These are phyloP conservation scores for Lepus oiostolus DNA, from an alignment of 2,797 vertebrate species.

Conservation along the genomic window DNA sequence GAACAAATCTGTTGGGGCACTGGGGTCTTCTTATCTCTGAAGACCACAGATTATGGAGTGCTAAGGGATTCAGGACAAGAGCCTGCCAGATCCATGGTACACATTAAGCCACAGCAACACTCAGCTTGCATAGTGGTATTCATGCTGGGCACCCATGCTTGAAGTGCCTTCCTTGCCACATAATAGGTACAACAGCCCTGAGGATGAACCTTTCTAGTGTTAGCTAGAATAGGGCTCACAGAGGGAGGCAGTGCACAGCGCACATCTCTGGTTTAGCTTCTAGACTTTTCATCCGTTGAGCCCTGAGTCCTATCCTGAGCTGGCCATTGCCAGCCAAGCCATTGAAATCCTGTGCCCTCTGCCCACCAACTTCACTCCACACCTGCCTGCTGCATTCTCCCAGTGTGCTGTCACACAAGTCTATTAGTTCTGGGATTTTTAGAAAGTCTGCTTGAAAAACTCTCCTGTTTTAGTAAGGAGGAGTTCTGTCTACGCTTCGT, in stretches of 20 bases:
- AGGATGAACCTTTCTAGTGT: rapidly evolving
- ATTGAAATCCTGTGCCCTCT: neutral
- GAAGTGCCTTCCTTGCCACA: neutral
- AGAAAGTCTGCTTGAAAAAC: neutral
- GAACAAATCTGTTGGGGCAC: neutral
- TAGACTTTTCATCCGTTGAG: neutral
- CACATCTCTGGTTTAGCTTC: neutral
- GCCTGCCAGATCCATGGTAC: neutral
- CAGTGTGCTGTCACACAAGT: neutral
- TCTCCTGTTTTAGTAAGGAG: neutral
- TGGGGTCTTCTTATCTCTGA: neutral
- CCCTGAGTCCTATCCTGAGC: neutral
- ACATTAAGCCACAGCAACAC: neutral
- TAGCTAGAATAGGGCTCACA: neutral
- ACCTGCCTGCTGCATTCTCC: no score
- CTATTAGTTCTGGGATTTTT: conserved; percentile 4
- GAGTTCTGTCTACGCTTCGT: neutral
- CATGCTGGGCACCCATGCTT: neutral
- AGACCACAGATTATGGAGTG: neutral
- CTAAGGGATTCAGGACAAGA: neutral
- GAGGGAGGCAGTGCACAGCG: rapidly evolving
- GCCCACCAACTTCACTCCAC: neutral
- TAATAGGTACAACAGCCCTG: neutral
- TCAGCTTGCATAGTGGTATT: neutral
- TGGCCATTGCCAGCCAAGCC: neutral